Percentiles rank a stretch among this genome's conserved stretches.
Conservation (phyloP, 2,888 invertebrate species). For the Matsumyia berberina region DNA sequence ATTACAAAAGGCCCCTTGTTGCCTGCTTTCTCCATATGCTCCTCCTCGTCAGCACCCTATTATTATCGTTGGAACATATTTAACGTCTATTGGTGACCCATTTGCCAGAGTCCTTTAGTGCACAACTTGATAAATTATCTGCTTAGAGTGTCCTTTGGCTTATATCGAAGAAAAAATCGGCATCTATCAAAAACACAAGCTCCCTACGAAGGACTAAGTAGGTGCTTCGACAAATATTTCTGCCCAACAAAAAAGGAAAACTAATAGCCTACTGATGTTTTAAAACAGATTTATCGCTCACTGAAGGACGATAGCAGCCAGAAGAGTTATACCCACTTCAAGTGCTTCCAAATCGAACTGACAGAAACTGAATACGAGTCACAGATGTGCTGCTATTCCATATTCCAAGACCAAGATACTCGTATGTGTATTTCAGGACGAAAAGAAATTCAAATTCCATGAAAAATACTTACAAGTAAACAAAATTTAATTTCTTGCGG, state of each 20-base stretch:
- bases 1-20: neutral
- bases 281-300: neutral
- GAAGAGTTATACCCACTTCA: neutral
- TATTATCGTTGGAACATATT: constrained; percentile 54
- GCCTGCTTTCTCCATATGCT: neutral
- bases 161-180: neutral
- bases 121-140: constrained; percentile 51
- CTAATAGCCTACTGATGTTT: neutral
- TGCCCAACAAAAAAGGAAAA: constrained; percentile 29
- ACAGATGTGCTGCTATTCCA: too few relatives aligned
- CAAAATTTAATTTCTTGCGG: constrained; percentile 40
- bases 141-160: constrained; percentile 26
- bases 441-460: neutral
- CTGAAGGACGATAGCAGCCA: neutral
- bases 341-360: neutral
- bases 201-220: constrained; percentile 30
- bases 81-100: constrained; percentile 41
- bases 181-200: neutral
- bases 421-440: too few relatives aligned
- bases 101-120: constrained; percentile 38
- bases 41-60: constrained; percentile 38
- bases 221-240: too few relatives aligned
- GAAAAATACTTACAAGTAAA: constrained; percentile 6
- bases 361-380: too few relatives aligned
- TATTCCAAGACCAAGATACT: too few relatives aligned